Conservation (phyloP, 2,888 invertebrate species). For the Stenichneumon culpator region DNA sequence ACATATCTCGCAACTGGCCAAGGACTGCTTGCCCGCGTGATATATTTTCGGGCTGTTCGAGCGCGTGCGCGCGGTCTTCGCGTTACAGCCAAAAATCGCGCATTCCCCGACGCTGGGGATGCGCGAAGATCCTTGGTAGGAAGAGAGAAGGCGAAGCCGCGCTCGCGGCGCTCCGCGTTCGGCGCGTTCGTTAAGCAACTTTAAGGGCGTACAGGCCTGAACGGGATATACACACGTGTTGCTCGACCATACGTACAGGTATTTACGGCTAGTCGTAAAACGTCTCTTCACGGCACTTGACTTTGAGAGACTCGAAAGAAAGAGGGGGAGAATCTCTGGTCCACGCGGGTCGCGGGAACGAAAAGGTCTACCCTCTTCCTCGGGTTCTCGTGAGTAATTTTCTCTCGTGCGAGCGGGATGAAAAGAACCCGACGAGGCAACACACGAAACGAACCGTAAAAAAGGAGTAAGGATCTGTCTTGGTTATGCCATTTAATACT, state of each 20-base stretch:
- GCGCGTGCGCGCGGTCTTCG: conserved; percentile 21
- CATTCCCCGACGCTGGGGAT: conserved; percentile 53
- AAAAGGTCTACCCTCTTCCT: conserved; percentile 39
- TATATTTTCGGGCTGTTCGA: conserved; percentile 50
- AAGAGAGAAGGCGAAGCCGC: conserved; percentile 32
- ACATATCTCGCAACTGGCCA: conserved; percentile 26
- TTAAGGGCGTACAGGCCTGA: conserved; percentile 41
- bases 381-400: conserved; percentile 10
- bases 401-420: conserved; percentile 1
- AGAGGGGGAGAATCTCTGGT: conserved; percentile 9
- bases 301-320: conserved; percentile 60
- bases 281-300: conserved; percentile 69
- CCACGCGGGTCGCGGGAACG: conserved; percentile 41
- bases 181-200: conserved; percentile 68
- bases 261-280: conserved; percentile 71
- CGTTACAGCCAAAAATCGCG: conserved; percentile 49
- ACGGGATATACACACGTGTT: conserved; percentile 19
- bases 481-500: too few relatives aligned
- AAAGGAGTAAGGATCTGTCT: conserved; percentile 25
- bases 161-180: conserved; percentile 41
- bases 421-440: neutral
- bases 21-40: conserved; percentile 34
- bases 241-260: conserved; percentile 59
- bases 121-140: conserved; percentile 43
- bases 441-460: conserved; percentile 27